Percentiles rank a stretch among this genome's conserved stretches.
phyloP scores from a whole-genome alignment of 2,113 vertebrate species.

The Macaca mulatta region DNA sequence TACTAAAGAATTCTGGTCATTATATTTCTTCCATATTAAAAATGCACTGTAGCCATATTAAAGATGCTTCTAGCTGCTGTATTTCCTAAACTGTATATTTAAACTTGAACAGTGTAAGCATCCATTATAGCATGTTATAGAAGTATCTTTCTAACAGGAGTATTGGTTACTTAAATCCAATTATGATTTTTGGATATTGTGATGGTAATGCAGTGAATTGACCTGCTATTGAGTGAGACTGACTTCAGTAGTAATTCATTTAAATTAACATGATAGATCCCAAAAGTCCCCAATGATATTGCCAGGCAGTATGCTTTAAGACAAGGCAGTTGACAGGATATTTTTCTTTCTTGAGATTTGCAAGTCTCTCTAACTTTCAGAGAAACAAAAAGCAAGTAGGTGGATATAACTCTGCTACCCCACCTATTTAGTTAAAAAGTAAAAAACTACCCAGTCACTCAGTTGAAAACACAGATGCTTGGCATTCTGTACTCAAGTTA shows the following conservation, averaged over 20 bases:
- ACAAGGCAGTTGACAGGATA: not conserved
- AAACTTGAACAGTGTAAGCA: not conserved
- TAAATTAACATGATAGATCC: not conserved
- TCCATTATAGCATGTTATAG: not conserved
- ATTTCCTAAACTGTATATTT: not conserved
- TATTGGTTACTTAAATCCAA: not conserved
- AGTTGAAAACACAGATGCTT: not conserved
- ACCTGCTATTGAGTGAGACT: not conserved
- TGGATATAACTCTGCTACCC: not conserved
- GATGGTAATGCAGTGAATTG: not conserved
- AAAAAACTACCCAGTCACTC: not conserved
- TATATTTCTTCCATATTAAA: not conserved
- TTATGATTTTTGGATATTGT: not conserved
- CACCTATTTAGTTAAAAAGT: conserved; percentile 15
- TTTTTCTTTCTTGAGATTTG: not conserved
- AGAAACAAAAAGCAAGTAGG: not conserved
- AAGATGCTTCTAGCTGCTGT: not conserved
- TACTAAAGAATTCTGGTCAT: not conserved
- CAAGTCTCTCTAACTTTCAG: not conserved
- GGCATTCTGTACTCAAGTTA: not conserved
- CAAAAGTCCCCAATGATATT: not conserved
- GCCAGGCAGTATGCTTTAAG: not conserved
- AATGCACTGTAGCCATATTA: not conserved
- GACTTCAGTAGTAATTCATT: not conserved
- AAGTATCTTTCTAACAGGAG: not conserved